Conservation (phyloP, 1,140 invertebrate species). For the Hypothenemus hampei region DNA sequence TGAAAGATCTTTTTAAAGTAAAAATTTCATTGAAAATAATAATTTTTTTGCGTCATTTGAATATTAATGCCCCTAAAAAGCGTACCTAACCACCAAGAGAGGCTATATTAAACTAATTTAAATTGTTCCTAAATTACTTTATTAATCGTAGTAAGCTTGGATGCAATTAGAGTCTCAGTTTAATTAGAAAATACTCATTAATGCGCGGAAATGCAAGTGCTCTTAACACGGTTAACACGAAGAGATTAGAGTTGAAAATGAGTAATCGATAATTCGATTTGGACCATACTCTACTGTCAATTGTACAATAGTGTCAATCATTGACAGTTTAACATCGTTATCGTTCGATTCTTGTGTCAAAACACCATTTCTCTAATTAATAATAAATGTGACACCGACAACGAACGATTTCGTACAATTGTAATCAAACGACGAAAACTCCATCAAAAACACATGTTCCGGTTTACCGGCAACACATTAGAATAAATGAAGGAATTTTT, state of each 20-base stretch:
- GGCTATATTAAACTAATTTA: too few species aligned
- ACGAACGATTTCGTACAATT: not conserved
- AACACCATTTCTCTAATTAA: conserved; percentile 6
- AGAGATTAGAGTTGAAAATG: not conserved
- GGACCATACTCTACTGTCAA: too few species aligned
- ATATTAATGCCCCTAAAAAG: too few species aligned
- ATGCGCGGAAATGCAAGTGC: not conserved
- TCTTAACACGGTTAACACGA: not conserved
- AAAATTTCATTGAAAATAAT: too few species aligned
- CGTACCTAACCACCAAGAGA: too few species aligned
- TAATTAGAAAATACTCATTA: conserved; percentile 12
- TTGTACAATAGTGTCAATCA: too few species aligned
- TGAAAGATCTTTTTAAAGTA: too few species aligned
- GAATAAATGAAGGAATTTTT: conserved; percentile 1
- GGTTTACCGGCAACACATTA: not conserved
- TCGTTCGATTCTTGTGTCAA: too few species aligned
- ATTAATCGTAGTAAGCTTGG: not conserved
- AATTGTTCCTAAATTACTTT: conserved; percentile 5
- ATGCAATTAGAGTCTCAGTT: conserved; percentile 3
- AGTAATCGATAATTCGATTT: not conserved
- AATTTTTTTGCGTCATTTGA: too few species aligned
- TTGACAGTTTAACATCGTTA: too few species aligned
- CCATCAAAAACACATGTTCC: conserved; percentile 7
- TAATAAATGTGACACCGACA: not conserved
- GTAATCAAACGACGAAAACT: not conserved